Percentiles rank a stretch among this genome's conserved stretches.
Evolutionary conservation across 2,113 vertebrate genomes (phyloP).

Genomic region (Meriones unguiculatus): DNA sequence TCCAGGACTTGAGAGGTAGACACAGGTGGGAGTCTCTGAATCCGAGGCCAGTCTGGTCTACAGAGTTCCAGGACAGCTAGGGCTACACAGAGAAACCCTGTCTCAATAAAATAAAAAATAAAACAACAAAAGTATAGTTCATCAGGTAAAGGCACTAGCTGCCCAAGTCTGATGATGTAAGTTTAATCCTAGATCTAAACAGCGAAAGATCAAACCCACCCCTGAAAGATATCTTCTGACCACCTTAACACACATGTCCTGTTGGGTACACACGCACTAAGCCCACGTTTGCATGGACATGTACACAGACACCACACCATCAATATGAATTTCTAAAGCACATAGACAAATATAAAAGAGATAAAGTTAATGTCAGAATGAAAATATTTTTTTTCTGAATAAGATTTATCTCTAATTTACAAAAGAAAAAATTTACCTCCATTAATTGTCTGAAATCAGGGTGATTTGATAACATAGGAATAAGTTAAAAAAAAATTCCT

Average conservation of each 20-base stretch:
- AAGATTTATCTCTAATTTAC: conserved; percentile 59
- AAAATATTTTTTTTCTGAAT: neutral
- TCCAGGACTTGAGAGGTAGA: no score
- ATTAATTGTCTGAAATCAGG: conserved; percentile 49
- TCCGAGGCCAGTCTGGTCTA: no score
- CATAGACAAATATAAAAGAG: conserved; percentile 30
- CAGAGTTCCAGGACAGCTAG: no score
- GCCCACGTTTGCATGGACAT: neutral
- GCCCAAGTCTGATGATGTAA: neutral
- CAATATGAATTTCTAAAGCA: neutral
- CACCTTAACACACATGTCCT: neutral
- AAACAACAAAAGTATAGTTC: neutral
- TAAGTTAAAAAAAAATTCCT: neutral
- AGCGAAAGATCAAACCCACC: neutral
- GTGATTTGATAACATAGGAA: conserved; percentile 55
- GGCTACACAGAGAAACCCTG: no score
- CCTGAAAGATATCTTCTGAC: neutral
- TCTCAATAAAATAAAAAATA: neutral
- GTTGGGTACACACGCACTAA: neutral
- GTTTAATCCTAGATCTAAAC: no score
- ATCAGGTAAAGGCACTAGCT: neutral
- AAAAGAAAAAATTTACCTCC: conserved; percentile 11
- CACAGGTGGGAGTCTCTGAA: no score
- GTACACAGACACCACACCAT: neutral
- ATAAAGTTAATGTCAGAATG: conserved; percentile 46